Conservation (phyloP, 2,113 vertebrate species). For the Cnemophilus loriae region DNA sequence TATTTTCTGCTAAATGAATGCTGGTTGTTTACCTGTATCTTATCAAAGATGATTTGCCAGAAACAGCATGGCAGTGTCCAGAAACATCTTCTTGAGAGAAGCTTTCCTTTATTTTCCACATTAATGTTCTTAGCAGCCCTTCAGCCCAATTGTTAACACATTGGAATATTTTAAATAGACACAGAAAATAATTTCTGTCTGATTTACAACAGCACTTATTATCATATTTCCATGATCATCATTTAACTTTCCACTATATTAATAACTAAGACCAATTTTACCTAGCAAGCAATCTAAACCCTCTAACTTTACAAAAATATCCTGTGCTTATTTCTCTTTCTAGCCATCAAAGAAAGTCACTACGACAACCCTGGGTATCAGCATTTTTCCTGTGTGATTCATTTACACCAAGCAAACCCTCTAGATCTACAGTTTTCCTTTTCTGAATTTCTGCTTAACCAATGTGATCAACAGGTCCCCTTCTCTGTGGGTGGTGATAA, state of each 20-base stretch:
- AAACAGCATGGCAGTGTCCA: not conserved
- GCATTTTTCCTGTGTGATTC: constrained; percentile 51
- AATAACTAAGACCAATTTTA: not conserved
- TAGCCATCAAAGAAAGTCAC: constrained; percentile 13
- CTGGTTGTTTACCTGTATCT: not conserved
- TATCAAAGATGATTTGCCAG: not conserved
- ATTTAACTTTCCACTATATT: not conserved
- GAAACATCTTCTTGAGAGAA: not conserved
- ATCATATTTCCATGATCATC: not conserved
- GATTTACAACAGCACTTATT: not conserved
- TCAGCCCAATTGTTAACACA: not conserved
- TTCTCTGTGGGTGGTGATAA: constrained; percentile 52
- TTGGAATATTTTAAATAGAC: not conserved
- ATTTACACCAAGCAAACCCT: constrained; percentile 3
- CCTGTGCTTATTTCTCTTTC: not conserved
- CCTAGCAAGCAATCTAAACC: not conserved
- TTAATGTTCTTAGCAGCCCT: not conserved
- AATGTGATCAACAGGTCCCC: constrained; percentile 1
- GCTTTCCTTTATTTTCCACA: not conserved
- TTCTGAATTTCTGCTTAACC: constrained; percentile 1
- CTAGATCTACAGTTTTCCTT: not conserved
- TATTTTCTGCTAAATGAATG: not conserved
- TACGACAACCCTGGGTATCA: not conserved
- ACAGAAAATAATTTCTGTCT: not conserved
- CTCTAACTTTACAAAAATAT: not conserved